These are phyloP conservation scores for Adelphocoris suturalis DNA, from an alignment of 2,888 invertebrate genomes.

Conservation along the genomic window DNA sequence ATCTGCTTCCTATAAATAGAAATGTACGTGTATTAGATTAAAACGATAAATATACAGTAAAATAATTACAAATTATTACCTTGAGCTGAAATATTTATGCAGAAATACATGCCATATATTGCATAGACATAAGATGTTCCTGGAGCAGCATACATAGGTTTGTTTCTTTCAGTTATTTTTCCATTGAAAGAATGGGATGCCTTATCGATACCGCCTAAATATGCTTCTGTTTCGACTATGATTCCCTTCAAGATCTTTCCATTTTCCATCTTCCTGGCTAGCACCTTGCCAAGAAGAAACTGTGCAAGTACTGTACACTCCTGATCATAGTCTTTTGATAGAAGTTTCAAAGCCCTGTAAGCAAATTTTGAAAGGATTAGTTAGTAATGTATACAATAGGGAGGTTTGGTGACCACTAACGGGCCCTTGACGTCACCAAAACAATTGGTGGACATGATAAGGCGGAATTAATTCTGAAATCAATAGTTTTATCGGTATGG, in stretches of 20 bases:
- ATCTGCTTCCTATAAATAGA: too few species aligned
- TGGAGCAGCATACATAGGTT: conserved; percentile 86
- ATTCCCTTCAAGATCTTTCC: conserved; percentile 58
- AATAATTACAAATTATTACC: conserved; percentile 78
- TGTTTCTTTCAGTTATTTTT: conserved; percentile 82
- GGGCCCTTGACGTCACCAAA: too few species aligned
- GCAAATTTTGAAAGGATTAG: not conserved
- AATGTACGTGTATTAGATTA: too few species aligned
- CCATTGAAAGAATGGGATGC: conserved; percentile 83
- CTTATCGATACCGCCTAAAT: conserved; percentile 84
- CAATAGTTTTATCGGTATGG: too few species aligned
- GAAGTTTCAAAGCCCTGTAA: conserved; percentile 3
- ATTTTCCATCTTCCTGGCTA: conserved; percentile 41
- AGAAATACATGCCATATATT: conserved; percentile 87
- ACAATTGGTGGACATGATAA: too few species aligned
- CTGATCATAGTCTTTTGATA: conserved; percentile 48
- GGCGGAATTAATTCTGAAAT: too few species aligned
- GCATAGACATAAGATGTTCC: conserved; percentile 87
- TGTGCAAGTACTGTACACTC: conserved; percentile 45
- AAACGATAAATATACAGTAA: too few species aligned
- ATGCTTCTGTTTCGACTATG: conserved; percentile 88
- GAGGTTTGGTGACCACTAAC: too few species aligned
- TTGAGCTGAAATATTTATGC: conserved; percentile 86
- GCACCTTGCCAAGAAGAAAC: conserved; percentile 58
- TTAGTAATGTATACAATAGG: too few species aligned